These are phyloP conservation scores for Panagrolaimus sp. DNA, from an alignment of 1,140 invertebrate genomes.

Conservation along the genomic window DNA sequence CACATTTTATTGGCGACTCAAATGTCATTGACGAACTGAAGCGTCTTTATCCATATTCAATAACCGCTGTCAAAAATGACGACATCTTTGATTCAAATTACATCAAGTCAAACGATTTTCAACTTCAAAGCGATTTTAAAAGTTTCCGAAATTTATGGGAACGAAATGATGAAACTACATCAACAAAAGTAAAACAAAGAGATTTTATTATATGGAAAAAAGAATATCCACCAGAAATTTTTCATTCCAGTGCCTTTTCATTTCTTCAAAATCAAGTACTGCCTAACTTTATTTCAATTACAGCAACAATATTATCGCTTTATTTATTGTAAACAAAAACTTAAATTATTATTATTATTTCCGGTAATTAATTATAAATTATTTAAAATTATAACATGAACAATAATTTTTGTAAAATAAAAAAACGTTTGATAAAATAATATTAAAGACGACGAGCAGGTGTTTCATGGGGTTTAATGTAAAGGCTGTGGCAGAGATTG, in stretches of 20 bases:
- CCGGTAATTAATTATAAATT: too few relatives aligned
- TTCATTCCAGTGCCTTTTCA: not conserved
- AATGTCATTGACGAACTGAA: not conserved
- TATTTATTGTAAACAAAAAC: too few relatives aligned
- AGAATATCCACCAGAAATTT: constrained; percentile 11
- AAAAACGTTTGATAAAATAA: too few relatives aligned
- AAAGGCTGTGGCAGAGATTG: constrained; percentile 1
- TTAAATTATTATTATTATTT: too few relatives aligned
- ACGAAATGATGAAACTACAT: not conserved
- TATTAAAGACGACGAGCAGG: too few relatives aligned
- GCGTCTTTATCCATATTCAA: not conserved
- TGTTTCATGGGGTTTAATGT: not conserved
- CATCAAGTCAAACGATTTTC: not conserved
- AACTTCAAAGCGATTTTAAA: not conserved
- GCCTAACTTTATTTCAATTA: too few relatives aligned
- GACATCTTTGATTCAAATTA: not conserved
- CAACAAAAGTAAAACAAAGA: not conserved
- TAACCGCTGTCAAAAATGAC: not conserved
- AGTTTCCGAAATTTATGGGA: constrained; percentile 5
- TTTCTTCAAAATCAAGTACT: too few relatives aligned
- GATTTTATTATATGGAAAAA: not conserved
- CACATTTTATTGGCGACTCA: not conserved
- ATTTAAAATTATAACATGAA: too few relatives aligned
- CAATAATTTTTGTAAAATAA: too few relatives aligned
- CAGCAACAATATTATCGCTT: too few relatives aligned